Base-by-base conservation (phyloP, 2,888 invertebrate genomes). In the Philopedon plagiatum region DNA sequence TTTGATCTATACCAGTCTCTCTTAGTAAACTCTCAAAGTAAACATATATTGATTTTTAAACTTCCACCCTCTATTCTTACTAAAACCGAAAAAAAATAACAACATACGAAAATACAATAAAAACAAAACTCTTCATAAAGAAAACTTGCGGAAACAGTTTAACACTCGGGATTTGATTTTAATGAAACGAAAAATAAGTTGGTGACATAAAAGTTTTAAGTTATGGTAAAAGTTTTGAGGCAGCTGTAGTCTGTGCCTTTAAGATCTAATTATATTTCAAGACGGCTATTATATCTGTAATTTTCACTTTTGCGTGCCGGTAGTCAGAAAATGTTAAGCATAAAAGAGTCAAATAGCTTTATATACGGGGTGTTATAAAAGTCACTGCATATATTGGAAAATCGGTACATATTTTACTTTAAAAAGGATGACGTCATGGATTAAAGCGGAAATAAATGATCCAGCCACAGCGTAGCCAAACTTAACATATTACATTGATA, bases 191-290 rank as follows among this genome's bases (percentile, higher is more conserved):
- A 19, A 19, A 44, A 44, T 19, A 44, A 44, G 19, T 39, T 37
- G 11, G 39, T 21, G 39, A 39, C 58, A 58, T 19, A 39, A 15
- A 58, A 37, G 34, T 58, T 58, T 37, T 34, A 58, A 58, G 23
- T 58, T 58, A 58, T 58, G 39, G 19, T 19, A 19, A 58, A 58
- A 58, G 39, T 58, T 58, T 23, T 21, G 21, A 5, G 39, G 15
- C 39, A 58, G 37, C 58, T 39, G 39, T 23, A 19, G 18, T 11
- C 21, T 44, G 8, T 19, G n/a, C 9, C 39, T n/a, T 58, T 58
- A 58, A 39, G 32, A 19, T 58, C 58, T 58, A 39, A 58, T 58
- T 58, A 39, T 1, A 21, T 21, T 18, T 11, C 37, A 18, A 29
- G 34, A 32, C 19, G 37, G 37, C 57, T 13, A 57, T 54, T 39